A percentile compares a stretch with the other conserved stretches of the same genome.
These are phyloP conservation scores for Caenorhabditis sp. DNA, from an alignment of 2,888 invertebrate genomes.

Conservation along the genomic window DNA sequence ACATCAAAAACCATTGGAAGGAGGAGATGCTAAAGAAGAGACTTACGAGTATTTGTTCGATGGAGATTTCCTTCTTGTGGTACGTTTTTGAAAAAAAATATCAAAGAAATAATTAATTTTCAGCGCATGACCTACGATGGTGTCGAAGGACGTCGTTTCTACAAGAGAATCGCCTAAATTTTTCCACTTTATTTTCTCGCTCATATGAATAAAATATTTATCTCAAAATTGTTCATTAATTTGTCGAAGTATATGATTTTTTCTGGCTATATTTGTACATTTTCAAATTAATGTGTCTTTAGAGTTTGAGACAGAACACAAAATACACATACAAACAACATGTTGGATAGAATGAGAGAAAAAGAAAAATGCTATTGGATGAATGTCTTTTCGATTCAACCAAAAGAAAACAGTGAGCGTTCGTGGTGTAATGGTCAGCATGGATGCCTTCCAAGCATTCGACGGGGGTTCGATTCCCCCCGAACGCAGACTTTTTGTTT, in stretches of 20 bases:
- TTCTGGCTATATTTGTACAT: too few species aligned
- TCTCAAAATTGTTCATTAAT: not conserved
- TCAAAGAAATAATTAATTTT: conserved; percentile 13
- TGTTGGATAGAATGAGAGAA: too few species aligned
- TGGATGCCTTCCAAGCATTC: conserved; percentile 56
- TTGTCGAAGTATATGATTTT: too few species aligned
- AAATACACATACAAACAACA: too few species aligned
- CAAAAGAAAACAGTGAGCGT: conserved; percentile 23
- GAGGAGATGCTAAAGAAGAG: conserved; percentile 62
- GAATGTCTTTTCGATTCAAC: too few species aligned
- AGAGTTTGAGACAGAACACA: too few species aligned
- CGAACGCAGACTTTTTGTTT: conserved; percentile 35
- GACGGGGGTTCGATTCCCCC: conserved; percentile 54
- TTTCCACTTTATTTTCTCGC: not conserved
- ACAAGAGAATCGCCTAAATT: conserved; percentile 49
- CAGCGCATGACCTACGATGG: conserved; percentile 63
- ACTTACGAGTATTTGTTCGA: conserved; percentile 65
- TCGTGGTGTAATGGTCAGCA: conserved; percentile 56
- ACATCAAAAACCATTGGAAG: conserved; percentile 55
- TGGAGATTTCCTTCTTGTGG: conserved; percentile 28
- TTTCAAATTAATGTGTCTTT: too few species aligned
- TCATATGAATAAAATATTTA: conserved; percentile 2
- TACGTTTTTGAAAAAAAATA: not conserved
- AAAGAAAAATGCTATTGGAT: too few species aligned
- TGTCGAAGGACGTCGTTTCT: conserved; percentile 63